Evolutionary conservation across 2,113 vertebrate species (phyloP).

Genomic region (Amazona vittata): DNA sequence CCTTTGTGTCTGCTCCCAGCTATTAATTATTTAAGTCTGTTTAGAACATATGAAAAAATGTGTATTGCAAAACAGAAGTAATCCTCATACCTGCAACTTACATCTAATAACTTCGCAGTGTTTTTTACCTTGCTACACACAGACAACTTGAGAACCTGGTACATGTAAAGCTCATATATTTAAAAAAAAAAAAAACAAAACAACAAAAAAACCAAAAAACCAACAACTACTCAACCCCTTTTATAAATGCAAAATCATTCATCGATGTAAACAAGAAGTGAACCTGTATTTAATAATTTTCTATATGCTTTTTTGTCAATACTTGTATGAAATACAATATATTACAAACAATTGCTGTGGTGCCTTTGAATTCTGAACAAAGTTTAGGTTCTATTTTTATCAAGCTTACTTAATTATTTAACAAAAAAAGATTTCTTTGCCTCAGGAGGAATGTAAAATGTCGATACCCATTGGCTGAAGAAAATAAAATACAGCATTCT

Average conservation of each 20-base stretch:
- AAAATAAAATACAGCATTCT: constrained; percentile 11
- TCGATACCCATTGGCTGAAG: background rate
- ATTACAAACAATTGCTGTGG: background rate
- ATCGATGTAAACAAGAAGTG: background rate
- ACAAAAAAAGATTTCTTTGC: constrained; percentile 3
- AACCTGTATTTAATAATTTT: background rate
- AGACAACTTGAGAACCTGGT: background rate
- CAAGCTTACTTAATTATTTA: constrained; percentile 32
- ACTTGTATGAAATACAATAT: background rate
- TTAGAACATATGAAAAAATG: background rate
- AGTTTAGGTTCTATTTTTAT: constrained; percentile 26
- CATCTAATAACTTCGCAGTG: background rate
- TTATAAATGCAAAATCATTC: background rate
- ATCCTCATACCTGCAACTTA: background rate
- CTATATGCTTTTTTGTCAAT: background rate
- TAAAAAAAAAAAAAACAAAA: background rate
- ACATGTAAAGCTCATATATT: background rate
- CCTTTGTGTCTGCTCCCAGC: background rate
- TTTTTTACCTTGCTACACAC: background rate
- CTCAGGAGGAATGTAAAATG: constrained; percentile 7
- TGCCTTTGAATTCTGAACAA: constrained; percentile 14
- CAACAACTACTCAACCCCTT: background rate
- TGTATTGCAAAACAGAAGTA: background rate
- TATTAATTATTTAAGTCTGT: background rate
- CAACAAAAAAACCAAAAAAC: too few relatives aligned